These are phyloP conservation scores for Corythaeola cristata DNA, from an alignment of 2,113 vertebrate species.

Conservation along the genomic window DNA sequence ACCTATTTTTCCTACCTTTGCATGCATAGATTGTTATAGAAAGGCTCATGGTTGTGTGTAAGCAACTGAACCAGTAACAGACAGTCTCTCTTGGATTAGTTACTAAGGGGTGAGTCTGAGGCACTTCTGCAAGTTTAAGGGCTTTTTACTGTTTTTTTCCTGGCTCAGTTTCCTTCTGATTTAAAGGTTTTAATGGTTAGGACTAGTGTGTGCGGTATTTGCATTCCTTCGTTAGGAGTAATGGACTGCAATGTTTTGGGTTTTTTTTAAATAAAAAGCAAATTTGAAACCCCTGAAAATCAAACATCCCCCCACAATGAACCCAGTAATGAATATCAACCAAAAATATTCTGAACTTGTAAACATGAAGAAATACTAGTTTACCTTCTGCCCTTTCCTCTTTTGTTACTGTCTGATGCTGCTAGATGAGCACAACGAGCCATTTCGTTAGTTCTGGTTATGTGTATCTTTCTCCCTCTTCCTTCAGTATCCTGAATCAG, in stretches of 20 bases:
- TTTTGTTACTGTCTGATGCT: not conserved
- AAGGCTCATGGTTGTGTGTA: not conserved
- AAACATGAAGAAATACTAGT: not conserved
- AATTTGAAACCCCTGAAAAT: not conserved
- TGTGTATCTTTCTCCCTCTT: not conserved
- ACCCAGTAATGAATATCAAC: not conserved
- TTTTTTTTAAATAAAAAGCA: not conserved
- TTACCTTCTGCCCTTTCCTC: not conserved
- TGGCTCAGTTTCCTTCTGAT: not conserved
- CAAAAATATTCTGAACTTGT: not conserved
- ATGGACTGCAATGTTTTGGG: not conserved
- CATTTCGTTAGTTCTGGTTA: not conserved
- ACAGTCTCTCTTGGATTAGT: not conserved
- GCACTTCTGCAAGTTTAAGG: not conserved
- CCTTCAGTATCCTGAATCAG: not conserved
- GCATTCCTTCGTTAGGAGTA: not conserved
- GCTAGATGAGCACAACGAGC: not conserved
- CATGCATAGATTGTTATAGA: rapidly evolving
- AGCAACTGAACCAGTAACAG: not conserved
- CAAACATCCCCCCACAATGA: not conserved
- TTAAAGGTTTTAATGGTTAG: not conserved
- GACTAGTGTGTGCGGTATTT: not conserved
- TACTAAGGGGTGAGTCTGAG: not conserved
- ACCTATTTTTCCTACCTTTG: not conserved
- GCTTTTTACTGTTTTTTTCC: not conserved